These are phyloP conservation scores for Spondyliosoma cantharus DNA, from an alignment of 2,797 vertebrate species.

Conservation along the genomic window DNA sequence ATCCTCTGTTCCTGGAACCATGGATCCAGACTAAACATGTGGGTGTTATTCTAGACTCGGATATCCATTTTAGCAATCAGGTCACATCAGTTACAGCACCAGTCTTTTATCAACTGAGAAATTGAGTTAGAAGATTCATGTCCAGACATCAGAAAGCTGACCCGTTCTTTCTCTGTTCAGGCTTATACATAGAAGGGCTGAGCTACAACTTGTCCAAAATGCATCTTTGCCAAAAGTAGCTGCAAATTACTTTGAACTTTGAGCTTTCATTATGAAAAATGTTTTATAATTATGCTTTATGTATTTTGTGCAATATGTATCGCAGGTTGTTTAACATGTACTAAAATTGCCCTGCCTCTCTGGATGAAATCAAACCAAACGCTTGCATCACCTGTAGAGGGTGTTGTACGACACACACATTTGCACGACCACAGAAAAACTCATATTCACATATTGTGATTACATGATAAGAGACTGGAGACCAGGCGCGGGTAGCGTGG, in stretches of 20 bases:
- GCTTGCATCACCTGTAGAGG: conserved; percentile 39
- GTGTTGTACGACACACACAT: conserved; percentile 15
- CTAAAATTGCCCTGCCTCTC: conserved; percentile 53
- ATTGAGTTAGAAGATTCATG: not conserved
- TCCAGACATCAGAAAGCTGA: not conserved
- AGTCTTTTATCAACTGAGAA: not conserved
- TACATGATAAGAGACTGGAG: conserved; percentile 81
- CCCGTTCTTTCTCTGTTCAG: conserved; percentile 1
- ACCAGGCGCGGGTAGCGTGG: conserved; percentile 71
- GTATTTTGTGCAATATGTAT: not conserved
- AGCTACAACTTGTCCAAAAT: not conserved
- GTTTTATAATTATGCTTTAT: conserved; percentile 3
- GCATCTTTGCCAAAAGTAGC: not conserved
- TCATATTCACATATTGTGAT: conserved; percentile 74
- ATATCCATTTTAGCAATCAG: not conserved
- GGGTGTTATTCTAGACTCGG: not conserved
- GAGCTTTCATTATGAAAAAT: not conserved
- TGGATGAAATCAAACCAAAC: conserved; percentile 50
- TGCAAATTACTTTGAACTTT: not conserved
- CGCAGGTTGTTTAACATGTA: not conserved
- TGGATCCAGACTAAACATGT: not conserved
- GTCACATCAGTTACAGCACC: not conserved
- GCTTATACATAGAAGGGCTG: not conserved
- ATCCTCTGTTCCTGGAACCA: not conserved
- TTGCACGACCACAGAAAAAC: conserved; percentile 19